These are phyloP conservation scores for Tonatia bakeri DNA, from an alignment of 2,113 vertebrate species.

Conservation along the genomic window DNA sequence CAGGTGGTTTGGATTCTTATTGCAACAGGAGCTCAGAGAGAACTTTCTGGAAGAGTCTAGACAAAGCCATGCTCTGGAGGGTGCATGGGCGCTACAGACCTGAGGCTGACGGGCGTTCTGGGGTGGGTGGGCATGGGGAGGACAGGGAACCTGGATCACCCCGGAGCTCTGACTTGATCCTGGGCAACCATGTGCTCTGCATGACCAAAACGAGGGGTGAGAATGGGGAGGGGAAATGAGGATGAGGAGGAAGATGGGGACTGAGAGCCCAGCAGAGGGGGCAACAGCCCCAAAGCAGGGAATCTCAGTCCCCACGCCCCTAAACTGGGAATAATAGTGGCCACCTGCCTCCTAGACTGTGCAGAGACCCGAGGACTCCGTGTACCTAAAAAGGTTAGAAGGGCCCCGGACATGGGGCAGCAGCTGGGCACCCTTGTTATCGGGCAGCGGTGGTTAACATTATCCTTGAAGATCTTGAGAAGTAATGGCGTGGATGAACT, in stretches of 20 bases:
- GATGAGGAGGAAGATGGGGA: no score
- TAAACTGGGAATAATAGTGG: not conserved
- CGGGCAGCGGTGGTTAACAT: not conserved
- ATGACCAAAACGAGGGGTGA: rapidly evolving
- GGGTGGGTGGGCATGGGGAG: rapidly evolving
- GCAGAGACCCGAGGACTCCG: not conserved
- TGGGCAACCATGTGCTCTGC: rapidly evolving
- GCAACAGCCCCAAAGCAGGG: rapidly evolving
- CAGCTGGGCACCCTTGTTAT: not conserved
- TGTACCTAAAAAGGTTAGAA: not conserved
- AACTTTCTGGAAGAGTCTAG: not conserved
- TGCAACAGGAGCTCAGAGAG: not conserved
- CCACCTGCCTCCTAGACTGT: not conserved
- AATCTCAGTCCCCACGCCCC: not conserved
- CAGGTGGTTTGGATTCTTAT: not conserved
- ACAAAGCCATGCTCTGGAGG: not conserved
- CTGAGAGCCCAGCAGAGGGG: not conserved
- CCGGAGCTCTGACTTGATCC: not conserved
- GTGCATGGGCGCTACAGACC: rapidly evolving
- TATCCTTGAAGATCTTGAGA: not conserved
- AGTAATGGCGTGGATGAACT: slow-evolving; percentile 8
- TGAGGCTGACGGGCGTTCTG: not conserved
- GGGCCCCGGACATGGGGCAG: rapidly evolving
- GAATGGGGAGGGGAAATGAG: no score
- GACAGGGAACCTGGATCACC: no score